These are phyloP conservation scores for Chrysolina americana DNA, from an alignment of 2,888 invertebrate genomes.

Conservation along the genomic window DNA sequence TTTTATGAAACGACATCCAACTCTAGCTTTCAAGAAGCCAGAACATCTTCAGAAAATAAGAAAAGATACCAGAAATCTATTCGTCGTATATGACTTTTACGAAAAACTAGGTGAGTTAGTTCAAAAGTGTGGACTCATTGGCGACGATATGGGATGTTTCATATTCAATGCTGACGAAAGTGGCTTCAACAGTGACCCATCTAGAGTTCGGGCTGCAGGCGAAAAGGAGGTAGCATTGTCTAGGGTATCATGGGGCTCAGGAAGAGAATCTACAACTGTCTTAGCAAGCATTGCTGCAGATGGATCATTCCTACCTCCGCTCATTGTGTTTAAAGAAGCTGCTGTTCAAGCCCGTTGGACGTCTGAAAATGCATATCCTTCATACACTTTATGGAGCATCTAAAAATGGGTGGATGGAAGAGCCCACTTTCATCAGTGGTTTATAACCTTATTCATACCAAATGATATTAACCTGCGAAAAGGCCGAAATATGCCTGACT, in stretches of 20 bases:
- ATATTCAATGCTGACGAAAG: slow-evolving; percentile 56
- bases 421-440: slow-evolving; percentile 48
- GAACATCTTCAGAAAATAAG: slow-evolving; percentile 34
- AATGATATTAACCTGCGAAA: slow-evolving; percentile 37
- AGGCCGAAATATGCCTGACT: slow-evolving; percentile 29
- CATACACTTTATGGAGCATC: slow-evolving; percentile 54
- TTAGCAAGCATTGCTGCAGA: slow-evolving; percentile 53
- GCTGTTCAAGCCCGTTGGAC: slow-evolving; percentile 48
- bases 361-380: slow-evolving; percentile 19
- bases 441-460: slow-evolving; percentile 40
- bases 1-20: slow-evolving; percentile 24
- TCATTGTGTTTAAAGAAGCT: slow-evolving; percentile 57
- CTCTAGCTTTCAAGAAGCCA: slow-evolving; percentile 39
- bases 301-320: slow-evolving; percentile 51
- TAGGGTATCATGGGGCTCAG: slow-evolving; percentile 55
- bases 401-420: slow-evolving; percentile 58
- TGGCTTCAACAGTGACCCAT: slow-evolving; percentile 54
- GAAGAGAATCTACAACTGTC: slow-evolving; percentile 55
- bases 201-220: slow-evolving; percentile 53
- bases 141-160: slow-evolving; percentile 40
- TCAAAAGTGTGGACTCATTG: slow-evolving; percentile 31
- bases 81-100: slow-evolving; percentile 11
- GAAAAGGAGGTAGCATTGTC: slow-evolving; percentile 52
- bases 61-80: slow-evolving; percentile 19
- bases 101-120: slow-evolving; percentile 46